Conservation (phyloP, 2,888 invertebrate species). For the Scaptomyza parva region DNA sequence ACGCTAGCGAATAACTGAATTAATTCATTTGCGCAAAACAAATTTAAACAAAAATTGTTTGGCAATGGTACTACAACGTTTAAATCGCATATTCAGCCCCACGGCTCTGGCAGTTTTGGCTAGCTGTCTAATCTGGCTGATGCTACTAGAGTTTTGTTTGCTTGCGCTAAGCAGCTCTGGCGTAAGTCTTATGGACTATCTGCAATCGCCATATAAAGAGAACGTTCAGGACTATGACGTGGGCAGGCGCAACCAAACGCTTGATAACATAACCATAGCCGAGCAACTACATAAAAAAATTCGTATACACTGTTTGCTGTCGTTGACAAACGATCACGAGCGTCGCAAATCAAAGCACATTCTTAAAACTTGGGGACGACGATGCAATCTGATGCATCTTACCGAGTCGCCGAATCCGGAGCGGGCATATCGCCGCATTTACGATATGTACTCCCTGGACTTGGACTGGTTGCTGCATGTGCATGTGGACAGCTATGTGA, state of each 20-base stretch:
- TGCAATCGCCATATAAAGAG: constrained; percentile 49
- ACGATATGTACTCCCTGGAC: constrained; percentile 91
- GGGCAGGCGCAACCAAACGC: constrained; percentile 20
- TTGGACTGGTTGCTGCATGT: constrained; percentile 99
- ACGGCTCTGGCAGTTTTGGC: neutral
- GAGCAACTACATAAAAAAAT: constrained; percentile 90
- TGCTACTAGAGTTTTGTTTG: constrained; percentile 17
- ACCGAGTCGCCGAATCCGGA: constrained; percentile 91
- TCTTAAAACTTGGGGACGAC: constrained; percentile 96
- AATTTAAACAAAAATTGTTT: neutral
- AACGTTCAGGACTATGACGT: constrained; percentile 13
- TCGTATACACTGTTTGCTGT: constrained; percentile 96
- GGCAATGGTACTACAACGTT: neutral
- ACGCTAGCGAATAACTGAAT: neutral
- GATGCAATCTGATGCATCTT: constrained; percentile 88
- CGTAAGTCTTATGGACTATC: neutral
- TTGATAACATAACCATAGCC: constrained; percentile 86
- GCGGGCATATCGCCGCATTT: constrained; percentile 94
- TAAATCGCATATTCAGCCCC: neutral
- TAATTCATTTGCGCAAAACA: neutral
- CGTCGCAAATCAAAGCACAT: constrained; percentile 94
- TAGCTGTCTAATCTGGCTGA: neutral
- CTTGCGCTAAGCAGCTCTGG: constrained; percentile 7
- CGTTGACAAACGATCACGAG: constrained; percentile 96
- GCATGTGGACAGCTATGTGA: constrained; percentile 98